These are phyloP conservation scores for Perognathus longimembris DNA, from an alignment of 2,113 vertebrate species.

Conservation along the genomic window DNA sequence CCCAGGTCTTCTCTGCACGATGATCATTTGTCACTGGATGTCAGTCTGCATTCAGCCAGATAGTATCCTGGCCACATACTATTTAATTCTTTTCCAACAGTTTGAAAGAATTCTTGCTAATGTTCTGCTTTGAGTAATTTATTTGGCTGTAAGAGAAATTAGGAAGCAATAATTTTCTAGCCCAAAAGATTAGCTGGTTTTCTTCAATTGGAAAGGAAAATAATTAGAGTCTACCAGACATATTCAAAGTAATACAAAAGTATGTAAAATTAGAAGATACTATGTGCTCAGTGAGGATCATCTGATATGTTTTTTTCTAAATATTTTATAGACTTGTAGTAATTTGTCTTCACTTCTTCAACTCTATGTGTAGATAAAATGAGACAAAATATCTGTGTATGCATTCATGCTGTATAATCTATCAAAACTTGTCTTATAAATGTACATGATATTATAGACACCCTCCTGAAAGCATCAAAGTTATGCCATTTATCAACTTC, in stretches of 20 bases:
- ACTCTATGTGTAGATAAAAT: neutral
- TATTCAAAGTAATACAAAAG: neutral
- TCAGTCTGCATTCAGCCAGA: neutral
- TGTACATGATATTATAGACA: neutral
- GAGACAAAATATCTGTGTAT: neutral
- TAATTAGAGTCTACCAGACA: neutral
- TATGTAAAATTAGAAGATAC: neutral
- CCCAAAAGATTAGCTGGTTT: neutral
- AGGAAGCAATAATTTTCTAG: neutral
- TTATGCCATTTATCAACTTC: neutral
- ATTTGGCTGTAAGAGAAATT: constrained; percentile 35
- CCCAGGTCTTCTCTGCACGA: neutral
- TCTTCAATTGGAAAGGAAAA: neutral
- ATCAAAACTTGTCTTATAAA: neutral
- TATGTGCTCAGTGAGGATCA: too few relatives aligned
- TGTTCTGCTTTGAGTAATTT: constrained; percentile 15
- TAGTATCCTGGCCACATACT: neutral
- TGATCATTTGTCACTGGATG: neutral
- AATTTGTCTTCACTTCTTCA: neutral
- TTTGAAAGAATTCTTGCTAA: neutral
- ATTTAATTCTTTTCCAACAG: neutral
- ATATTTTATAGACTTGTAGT: neutral
- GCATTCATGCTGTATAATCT: neutral
- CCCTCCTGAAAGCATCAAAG: neutral
- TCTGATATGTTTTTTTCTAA: neutral